A percentile compares a stretch with the other conserved stretches of the same genome.
phyloP scores from a whole-genome alignment of 2,113 vertebrate species.

The Eolophus roseicapilla region DNA sequence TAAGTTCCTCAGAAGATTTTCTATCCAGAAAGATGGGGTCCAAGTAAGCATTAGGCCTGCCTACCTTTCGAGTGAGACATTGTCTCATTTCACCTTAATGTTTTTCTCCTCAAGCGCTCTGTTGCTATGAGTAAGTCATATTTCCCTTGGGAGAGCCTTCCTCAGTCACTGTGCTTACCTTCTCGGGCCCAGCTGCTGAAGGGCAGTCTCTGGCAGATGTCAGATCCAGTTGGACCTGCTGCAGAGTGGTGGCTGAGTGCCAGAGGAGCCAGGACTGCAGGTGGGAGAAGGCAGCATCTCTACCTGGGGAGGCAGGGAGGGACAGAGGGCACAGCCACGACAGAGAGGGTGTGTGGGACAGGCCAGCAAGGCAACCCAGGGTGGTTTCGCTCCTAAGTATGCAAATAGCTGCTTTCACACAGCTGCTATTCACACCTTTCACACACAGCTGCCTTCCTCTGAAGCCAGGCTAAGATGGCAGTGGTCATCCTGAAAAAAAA shows the following conservation, averaged over 20 bases:
- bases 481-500: neutral
- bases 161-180: neutral
- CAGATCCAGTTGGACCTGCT: neutral
- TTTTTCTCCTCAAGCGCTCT: neutral
- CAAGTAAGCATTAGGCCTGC: neutral
- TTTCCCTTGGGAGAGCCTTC: neutral
- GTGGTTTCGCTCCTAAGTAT: neutral
- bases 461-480: neutral
- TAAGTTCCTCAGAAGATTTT: neutral
- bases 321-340: neutral
- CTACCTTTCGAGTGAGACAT: neutral
- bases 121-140: neutral
- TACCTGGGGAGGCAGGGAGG: neutral
- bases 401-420: neutral
- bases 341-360: neutral
- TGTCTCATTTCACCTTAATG: neutral
- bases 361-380: accelerated
- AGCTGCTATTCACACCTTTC: neutral
- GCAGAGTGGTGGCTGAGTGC: neutral
- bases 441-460: neutral
- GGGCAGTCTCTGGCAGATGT: neutral
- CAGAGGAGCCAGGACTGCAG: neutral
- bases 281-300: neutral
- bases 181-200: neutral
- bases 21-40: neutral